phyloP scores from a whole-genome alignment of 2,888 invertebrate species.

The Synanthedon myopaeformis region DNA sequence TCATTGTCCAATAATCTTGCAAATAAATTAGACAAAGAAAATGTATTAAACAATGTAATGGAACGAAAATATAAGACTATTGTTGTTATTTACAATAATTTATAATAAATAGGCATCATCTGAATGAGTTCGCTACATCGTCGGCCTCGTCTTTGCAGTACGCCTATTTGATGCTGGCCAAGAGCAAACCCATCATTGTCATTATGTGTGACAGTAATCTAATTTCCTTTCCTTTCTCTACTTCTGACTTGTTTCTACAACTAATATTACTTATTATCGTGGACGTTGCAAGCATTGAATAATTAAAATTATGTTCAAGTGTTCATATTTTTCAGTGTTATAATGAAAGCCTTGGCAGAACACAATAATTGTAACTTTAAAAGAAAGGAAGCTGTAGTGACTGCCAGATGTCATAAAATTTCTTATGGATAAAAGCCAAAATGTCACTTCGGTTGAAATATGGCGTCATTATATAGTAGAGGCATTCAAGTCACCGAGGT shows the following conservation, averaged over 20 bases:
- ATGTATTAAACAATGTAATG: not conserved
- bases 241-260: not conserved
- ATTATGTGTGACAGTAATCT: not conserved
- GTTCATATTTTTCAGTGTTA: not conserved
- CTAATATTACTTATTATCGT: not conserved
- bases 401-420: slow-evolving; percentile 11
- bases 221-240: not conserved
- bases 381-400: slow-evolving; percentile 5
- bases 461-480: slow-evolving; percentile 5
- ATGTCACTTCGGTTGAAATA: slow-evolving; percentile 5
- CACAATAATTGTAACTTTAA: slow-evolving; percentile 5
- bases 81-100: too few species aligned
- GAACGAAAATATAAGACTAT: too few species aligned
- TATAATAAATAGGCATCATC: too few species aligned
- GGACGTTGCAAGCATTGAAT: not conserved
- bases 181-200: too few species aligned
- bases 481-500: not conserved
- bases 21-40: not conserved
- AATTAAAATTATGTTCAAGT: not conserved
- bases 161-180: too few species aligned
- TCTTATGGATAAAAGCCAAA: slow-evolving; percentile 10
- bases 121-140: too few species aligned
- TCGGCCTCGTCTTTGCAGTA: too few species aligned
- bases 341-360: not conserved
- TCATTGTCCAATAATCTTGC: not conserved